Evolutionary conservation across 2,797 vertebrate genomes (phyloP).

Genomic region (Eulemur coronatus): DNA sequence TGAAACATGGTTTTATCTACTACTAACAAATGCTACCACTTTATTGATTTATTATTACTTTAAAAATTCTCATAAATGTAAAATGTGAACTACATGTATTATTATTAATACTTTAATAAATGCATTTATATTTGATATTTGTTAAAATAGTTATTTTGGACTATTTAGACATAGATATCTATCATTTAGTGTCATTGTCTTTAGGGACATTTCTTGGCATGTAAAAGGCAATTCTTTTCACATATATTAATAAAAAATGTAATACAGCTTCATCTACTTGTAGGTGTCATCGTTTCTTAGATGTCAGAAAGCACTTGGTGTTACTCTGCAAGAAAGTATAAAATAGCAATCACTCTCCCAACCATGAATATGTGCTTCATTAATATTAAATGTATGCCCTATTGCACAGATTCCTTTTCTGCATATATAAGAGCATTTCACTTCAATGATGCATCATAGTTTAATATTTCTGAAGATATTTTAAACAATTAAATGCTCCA

Average conservation of each 20-base stretch:
- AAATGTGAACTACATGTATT: not conserved
- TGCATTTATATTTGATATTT: not conserved
- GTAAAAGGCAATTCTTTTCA: not conserved
- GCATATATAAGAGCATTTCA: conserved; percentile 20
- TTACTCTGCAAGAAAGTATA: conserved; percentile 25
- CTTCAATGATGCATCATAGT: not conserved
- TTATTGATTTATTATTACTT: not conserved
- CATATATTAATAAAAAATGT: not conserved
- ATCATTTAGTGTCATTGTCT: not conserved
- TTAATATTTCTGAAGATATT: conserved; percentile 43
- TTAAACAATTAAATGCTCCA: conserved; percentile 5
- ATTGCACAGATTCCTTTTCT: not conserved
- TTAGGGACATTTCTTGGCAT: not conserved
- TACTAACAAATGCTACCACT: not conserved
- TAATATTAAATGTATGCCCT: conserved; percentile 16
- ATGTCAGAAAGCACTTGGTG: not conserved
- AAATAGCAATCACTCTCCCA: not conserved
- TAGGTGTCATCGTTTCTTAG: not conserved
- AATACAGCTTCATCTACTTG: not conserved
- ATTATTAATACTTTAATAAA: not conserved
- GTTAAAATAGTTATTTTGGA: conserved; percentile 25
- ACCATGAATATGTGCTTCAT: not conserved
- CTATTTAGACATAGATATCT: not conserved
- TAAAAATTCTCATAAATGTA: not conserved
- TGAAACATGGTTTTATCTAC: not conserved